These are phyloP conservation scores for Tineola bisselliella DNA, from an alignment of 2,888 invertebrate genomes.

Conservation along the genomic window DNA sequence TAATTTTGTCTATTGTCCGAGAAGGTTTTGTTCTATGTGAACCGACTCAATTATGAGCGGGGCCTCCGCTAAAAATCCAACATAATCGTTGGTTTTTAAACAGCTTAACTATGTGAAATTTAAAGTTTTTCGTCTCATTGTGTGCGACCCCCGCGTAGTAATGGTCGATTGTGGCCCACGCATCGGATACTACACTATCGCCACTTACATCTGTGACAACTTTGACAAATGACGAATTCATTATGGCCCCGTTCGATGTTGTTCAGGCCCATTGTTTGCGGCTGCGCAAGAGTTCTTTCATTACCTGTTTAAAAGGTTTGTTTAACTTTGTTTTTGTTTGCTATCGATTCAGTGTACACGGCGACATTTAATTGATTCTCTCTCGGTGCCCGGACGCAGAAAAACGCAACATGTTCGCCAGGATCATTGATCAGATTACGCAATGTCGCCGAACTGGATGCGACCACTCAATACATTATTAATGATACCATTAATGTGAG, in stretches of 20 bases:
- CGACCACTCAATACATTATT: conserved; percentile 48
- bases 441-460: conserved; percentile 61
- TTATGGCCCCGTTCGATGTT: conserved; percentile 21
- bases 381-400: conserved; percentile 23
- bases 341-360: conserved; percentile 21
- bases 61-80: conserved; percentile 49
- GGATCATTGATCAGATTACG: conserved; percentile 63
- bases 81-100: conserved; percentile 61
- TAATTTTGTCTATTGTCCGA: conserved; percentile 65
- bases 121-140: conserved; percentile 50
- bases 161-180: conserved; percentile 29
- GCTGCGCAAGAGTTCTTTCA: conserved; percentile 27
- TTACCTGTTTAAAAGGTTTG: conserved; percentile 27
- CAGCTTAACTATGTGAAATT: conserved; percentile 64
- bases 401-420: conserved; percentile 43
- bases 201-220: conserved; percentile 19
- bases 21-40: conserved; percentile 61
- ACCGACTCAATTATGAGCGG: conserved; percentile 58
- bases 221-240: conserved; percentile 39
- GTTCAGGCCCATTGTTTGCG: conserved; percentile 24
- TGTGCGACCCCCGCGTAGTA: conserved; percentile 42
- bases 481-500: conserved; percentile 25
- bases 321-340: conserved; percentile 11
- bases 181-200: conserved; percentile 22
- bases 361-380: conserved; percentile 49